A percentile compares a stretch with the other conserved stretches of the same genome.
Conservation (phyloP, 2,113 vertebrate species). For the Albula goreensis region DNA sequence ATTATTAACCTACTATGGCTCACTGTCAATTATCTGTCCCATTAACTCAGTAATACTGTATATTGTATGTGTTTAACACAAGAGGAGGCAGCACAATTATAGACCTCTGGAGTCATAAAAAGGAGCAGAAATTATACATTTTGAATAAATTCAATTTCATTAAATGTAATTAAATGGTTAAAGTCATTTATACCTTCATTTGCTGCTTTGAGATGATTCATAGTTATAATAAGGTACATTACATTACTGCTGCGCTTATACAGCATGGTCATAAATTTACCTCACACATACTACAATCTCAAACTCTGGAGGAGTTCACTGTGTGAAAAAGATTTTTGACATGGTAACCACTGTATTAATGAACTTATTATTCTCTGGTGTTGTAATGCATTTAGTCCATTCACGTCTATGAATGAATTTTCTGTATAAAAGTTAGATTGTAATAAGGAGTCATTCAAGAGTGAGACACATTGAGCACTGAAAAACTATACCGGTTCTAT, state of each 20-base stretch:
- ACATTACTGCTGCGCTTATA: constrained; percentile 52
- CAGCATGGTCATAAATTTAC: constrained; percentile 65
- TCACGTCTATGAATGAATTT: constrained; percentile 42
- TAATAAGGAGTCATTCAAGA: background rate
- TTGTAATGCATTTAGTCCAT: constrained; percentile 24
- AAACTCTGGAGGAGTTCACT: constrained; percentile 35
- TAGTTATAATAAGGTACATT: constrained; percentile 64
- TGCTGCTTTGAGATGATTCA: constrained; percentile 59
- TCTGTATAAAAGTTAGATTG: constrained; percentile 42
- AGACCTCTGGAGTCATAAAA: constrained; percentile 56
- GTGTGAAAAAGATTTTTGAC: constrained; percentile 44
- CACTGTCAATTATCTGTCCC: constrained; percentile 77
- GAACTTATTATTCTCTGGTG: constrained; percentile 55
- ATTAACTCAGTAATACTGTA: constrained; percentile 77
- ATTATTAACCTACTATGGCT: constrained; percentile 78
- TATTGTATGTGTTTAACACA: constrained; percentile 68
- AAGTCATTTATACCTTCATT: constrained; percentile 63
- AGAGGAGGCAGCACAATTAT: constrained; percentile 58
- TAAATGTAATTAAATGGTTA: constrained; percentile 68
- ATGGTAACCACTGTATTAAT: constrained; percentile 59
- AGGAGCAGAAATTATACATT: constrained; percentile 60
- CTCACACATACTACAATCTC: constrained; percentile 50
- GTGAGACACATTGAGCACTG: background rate
- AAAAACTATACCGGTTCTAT: background rate
- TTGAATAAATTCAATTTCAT: constrained; percentile 68